Base-by-base conservation (phyloP, 2,113 vertebrate species). In the Sarotherodon lohbergeri region DNA sequence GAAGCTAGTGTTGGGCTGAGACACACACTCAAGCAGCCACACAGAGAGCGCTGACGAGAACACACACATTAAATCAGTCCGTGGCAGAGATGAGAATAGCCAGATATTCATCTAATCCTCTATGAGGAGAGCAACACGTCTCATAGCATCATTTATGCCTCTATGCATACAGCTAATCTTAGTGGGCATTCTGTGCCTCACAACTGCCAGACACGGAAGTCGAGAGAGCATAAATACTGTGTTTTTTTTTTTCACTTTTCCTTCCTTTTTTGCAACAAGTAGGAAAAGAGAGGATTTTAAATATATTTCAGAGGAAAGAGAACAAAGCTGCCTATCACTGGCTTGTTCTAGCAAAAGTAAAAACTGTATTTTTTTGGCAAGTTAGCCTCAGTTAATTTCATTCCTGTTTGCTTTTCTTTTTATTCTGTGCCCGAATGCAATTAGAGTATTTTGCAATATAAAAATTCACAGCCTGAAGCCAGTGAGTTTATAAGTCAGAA, bases 91-190 rank as follows among this genome's bases (percentile, higher is more conserved):
- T 52, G 73, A 78, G 73, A 78, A 92, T 91, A 86, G 78, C 90
- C 92, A 95, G 95, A 92, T 90, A 87, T 92, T 92, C 78, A 27
- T 84, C 39, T 92, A 89, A 95, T 94, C 88, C 93, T 88, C 78
- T 84, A 85, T 2, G 55, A 89, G 83, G 84, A 92, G 85, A 90
- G 83, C 56, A 66, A 66, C 61, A 90, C 54, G 85, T 91, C 93
- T 89, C 80, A 73, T 27, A 71, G 59, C 82, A 93, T 93, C 86
- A 90, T 68, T 11, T 79, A 52, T 48, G 79, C 82, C 59, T 89
- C 29, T 24, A 10, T 84, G 55, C 63, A 46, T 68, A 24, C 68
- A 81, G 71, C 39, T 95, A 87, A 94, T 94, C 66, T 76, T 82
- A 48, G 63, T 52, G 84, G 89, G 85, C 91, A 95, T 78, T 34